These are phyloP conservation scores for Agrochola lota DNA, from an alignment of 2,888 invertebrate species.

Conservation along the genomic window DNA sequence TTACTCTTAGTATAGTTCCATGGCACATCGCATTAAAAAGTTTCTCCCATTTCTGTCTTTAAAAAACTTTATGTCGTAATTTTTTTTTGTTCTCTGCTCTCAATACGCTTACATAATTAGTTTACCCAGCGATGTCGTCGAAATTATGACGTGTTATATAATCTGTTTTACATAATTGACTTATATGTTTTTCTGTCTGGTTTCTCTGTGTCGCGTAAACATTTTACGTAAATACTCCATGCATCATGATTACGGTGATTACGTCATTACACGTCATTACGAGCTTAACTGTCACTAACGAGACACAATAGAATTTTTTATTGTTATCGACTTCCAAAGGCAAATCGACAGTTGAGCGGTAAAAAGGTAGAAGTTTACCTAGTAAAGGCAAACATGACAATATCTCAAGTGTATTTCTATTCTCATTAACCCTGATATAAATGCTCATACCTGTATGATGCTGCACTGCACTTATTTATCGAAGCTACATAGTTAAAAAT, in stretches of 20 bases:
- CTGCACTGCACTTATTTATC: no score
- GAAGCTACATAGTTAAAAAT: neutral
- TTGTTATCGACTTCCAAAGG: no score
- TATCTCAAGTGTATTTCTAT: no score
- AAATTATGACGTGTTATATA: conserved; percentile 20
- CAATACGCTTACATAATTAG: neutral
- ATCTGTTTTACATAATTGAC: conserved; percentile 33
- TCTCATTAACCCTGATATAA: no score
- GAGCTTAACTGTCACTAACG: no score
- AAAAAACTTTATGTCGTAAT: neutral
- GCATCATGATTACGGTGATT: neutral
- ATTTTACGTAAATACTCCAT: neutral
- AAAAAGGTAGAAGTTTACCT: no score
- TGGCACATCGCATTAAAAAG: neutral
- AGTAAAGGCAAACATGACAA: no score
- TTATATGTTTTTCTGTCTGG: conserved; percentile 21
- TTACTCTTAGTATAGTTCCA: neutral
- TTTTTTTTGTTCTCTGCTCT: neutral
- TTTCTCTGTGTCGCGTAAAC: neutral
- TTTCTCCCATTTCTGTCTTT: neutral
- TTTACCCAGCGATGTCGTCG: neutral
- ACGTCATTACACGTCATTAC: neutral
- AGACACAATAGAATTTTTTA: no score
- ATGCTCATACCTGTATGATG: no score
- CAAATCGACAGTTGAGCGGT: no score